A percentile compares a stretch with the other conserved stretches of the same genome.
Evolutionary conservation across 2,797 vertebrate genomes (phyloP).

Genomic region (Siniperca scherzeri): DNA sequence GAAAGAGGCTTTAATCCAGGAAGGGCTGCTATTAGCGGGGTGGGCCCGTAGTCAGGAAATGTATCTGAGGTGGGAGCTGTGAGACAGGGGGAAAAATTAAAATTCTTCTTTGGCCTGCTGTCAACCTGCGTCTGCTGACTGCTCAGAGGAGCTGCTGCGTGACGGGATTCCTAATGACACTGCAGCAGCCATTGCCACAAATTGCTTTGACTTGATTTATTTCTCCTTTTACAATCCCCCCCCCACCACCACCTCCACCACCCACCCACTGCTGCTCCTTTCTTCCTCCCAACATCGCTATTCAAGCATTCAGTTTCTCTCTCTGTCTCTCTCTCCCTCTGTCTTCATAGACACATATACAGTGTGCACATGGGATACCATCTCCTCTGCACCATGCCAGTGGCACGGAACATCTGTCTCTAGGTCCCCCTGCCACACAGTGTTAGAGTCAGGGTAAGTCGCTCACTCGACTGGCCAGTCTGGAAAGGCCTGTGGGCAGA

Average conservation of each 20-base stretch:
- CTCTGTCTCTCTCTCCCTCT: conserved; percentile 40
- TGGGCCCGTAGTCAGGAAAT: conserved; percentile 46
- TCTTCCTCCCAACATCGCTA: conserved; percentile 53
- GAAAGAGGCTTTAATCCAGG: conserved; percentile 18
- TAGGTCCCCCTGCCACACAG: conserved; percentile 85
- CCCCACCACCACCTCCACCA: conserved; percentile 26
- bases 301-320: conserved; percentile 66
- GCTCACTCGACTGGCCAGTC: conserved; percentile 72
- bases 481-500: conserved; percentile 70
- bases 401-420: conserved; percentile 94
- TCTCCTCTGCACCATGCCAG: conserved; percentile 80
- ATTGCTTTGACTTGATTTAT: conserved; percentile 88
- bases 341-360: conserved; percentile 44
- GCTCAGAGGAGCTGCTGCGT: conserved; percentile 79
- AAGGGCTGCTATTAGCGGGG: conserved; percentile 34
- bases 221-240: conserved; percentile 78
- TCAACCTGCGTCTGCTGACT: conserved; percentile 80
- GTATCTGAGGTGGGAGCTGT: conserved; percentile 63
- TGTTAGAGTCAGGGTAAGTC: conserved; percentile 84
- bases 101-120: conserved; percentile 84
- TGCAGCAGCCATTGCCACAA: conserved; percentile 81
- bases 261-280: conserved; percentile 45
- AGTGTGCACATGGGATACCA: conserved; percentile 42
- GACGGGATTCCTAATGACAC: conserved; percentile 86
- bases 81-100: conserved; percentile 74